phyloP scores from a whole-genome alignment of 1,140 invertebrate species.

The Tenebrio molitor region DNA sequence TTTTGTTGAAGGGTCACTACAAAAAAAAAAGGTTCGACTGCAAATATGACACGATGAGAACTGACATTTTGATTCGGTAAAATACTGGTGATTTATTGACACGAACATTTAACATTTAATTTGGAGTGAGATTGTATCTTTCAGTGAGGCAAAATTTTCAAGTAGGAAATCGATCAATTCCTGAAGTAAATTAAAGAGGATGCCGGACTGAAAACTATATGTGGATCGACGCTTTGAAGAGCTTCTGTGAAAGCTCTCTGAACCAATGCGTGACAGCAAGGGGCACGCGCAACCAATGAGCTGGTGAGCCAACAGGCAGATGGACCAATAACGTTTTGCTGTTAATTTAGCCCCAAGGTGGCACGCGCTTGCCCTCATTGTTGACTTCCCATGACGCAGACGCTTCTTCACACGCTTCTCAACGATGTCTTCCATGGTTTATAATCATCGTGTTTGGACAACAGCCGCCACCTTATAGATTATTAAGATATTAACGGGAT shows the following conservation, averaged over 20 bases:
- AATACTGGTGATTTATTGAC: not conserved
- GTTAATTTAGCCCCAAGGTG: constrained; percentile 48
- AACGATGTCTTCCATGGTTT: constrained; percentile 41
- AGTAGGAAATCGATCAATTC: too few relatives aligned
- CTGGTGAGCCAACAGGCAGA: constrained; percentile 30
- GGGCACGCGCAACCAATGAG: constrained; percentile 54
- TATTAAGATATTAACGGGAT: constrained; percentile 14
- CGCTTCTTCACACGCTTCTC: constrained; percentile 45
- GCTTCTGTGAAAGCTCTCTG: constrained; percentile 51
- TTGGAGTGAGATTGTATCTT: not conserved
- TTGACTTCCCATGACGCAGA: constrained; percentile 47
- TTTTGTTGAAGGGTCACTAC: too few relatives aligned
- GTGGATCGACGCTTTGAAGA: constrained; percentile 34
- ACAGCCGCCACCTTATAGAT: constrained; percentile 17
- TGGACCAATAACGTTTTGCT: constrained; percentile 51
- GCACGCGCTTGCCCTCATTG: constrained; percentile 52
- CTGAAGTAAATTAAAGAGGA: constrained; percentile 5
- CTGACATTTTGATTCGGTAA: too few relatives aligned
- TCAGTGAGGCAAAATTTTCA: not conserved
- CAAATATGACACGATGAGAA: too few relatives aligned
- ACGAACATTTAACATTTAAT: not conserved
- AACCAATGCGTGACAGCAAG: constrained; percentile 52
- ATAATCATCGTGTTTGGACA: constrained; percentile 28
- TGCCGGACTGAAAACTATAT: constrained; percentile 30
- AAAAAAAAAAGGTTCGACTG: too few relatives aligned